Conservation (phyloP, 2,888 invertebrate genomes). For the Ennomos fuscantarius region DNA sequence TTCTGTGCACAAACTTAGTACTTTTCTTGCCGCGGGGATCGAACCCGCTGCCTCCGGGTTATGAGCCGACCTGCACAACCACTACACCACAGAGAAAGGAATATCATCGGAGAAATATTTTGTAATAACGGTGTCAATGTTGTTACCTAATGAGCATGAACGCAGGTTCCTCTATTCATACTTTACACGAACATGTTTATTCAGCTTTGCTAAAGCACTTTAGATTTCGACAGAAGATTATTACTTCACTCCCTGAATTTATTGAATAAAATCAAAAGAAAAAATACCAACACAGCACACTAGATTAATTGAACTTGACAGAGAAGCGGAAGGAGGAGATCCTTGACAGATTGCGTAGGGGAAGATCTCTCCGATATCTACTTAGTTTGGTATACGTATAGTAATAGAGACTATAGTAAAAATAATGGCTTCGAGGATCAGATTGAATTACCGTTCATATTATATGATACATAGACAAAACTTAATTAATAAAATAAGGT, state of each 20-base stretch:
- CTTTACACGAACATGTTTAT: constrained; percentile 33
- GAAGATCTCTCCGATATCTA: constrained; percentile 33
- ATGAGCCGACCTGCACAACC: no score
- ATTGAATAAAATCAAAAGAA: constrained; percentile 29
- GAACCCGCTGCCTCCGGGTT: no score
- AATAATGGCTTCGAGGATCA: no score
- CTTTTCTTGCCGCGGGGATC: no score
- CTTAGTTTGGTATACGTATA: constrained; percentile 7
- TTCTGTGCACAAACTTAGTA: no score
- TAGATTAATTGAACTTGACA: constrained; percentile 42
- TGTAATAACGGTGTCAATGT: constrained; percentile 40
- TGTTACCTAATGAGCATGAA: constrained; percentile 33
- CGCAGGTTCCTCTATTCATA: constrained; percentile 28
- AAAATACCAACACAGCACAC: constrained; percentile 32
- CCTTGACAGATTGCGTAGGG: constrained; percentile 42
- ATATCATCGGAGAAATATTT: no score
- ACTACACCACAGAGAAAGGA: no score
- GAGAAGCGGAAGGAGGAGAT: constrained; percentile 40
- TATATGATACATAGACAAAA: background rate
- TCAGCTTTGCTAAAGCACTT: constrained; percentile 17
- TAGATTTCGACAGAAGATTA: constrained; percentile 9
- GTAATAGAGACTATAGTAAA: no score
- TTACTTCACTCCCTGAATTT: constrained; percentile 10
- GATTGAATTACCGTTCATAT: no score
- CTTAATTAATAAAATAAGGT: constrained; percentile 10